Percentiles rank a stretch among this genome's conserved stretches.
These are phyloP conservation scores for Bucorvus abyssinicus DNA, from an alignment of 2,797 vertebrate species.

Conservation along the genomic window DNA sequence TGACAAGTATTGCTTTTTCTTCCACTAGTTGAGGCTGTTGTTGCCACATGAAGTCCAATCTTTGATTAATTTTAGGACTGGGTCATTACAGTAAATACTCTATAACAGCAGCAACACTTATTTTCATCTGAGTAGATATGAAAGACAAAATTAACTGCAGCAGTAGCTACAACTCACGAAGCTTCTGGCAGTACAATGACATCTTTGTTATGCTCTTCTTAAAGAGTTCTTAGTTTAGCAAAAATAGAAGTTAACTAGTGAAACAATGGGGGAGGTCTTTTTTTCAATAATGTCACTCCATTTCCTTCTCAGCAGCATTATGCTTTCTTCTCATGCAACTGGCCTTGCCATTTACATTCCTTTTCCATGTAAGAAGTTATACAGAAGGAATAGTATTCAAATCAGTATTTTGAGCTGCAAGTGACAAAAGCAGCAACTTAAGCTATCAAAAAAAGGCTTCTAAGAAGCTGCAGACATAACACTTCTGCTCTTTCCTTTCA, in stretches of 20 bases:
- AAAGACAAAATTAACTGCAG: background rate
- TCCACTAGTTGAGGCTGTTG: background rate
- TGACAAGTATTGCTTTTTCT: background rate
- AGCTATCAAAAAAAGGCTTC: background rate
- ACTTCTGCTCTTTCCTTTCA: background rate
- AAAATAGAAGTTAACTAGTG: background rate
- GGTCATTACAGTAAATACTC: background rate
- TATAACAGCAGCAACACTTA: background rate
- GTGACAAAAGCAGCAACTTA: background rate
- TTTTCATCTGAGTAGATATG: background rate
- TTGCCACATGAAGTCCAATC: background rate
- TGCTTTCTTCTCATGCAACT: background rate
- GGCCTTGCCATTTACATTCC: background rate
- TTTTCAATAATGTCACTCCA: background rate
- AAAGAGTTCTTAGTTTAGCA: background rate
- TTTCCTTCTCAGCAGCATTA: background rate
- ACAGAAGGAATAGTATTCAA: background rate
- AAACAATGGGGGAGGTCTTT: background rate
- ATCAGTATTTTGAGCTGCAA: background rate
- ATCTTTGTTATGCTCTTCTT: background rate
- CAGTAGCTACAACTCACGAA: background rate
- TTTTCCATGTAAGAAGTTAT: background rate
- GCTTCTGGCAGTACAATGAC: background rate
- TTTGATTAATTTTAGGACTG: background rate
- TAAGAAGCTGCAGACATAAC: background rate